Conservation (phyloP, 2,113 vertebrate genomes). For the Lipophrys pholis region DNA sequence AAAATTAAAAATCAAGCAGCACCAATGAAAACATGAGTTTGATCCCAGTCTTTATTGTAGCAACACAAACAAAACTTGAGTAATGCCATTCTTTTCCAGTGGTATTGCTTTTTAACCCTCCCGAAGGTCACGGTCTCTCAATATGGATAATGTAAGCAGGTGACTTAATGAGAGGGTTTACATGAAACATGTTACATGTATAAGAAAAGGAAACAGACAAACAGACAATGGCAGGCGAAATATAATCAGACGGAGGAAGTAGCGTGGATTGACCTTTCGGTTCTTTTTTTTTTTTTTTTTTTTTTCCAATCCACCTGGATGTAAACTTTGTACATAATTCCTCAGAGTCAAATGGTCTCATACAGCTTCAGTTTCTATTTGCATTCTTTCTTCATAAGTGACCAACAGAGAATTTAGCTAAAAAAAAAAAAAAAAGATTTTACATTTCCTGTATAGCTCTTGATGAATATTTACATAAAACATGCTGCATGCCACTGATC, state of each 20-base stretch:
- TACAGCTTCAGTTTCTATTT: slow-evolving; percentile 28
- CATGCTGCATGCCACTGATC: slow-evolving; percentile 5
- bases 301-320: slow-evolving; percentile 19
- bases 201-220: slow-evolving; percentile 56
- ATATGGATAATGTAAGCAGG: slow-evolving; percentile 41
- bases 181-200: slow-evolving; percentile 54
- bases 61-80: slow-evolving; percentile 46
- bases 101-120: slow-evolving; percentile 42
- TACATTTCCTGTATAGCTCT: slow-evolving; percentile 25
- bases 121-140: slow-evolving; percentile 22
- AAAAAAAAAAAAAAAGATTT: neutral
- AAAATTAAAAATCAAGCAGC: slow-evolving; percentile 24
- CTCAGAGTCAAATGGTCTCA: slow-evolving; percentile 30
- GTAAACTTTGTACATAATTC: slow-evolving; percentile 34
- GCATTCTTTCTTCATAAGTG: slow-evolving; percentile 30
- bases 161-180: slow-evolving; percentile 65
- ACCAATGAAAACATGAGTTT: slow-evolving; percentile 65
- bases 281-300: slow-evolving; percentile 6
- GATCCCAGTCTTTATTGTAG: slow-evolving; percentile 78
- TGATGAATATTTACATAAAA: slow-evolving; percentile 49
- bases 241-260: slow-evolving; percentile 36
- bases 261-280: slow-evolving; percentile 13
- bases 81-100: slow-evolving; percentile 27
- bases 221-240: slow-evolving; percentile 49
- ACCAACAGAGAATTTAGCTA: slow-evolving; percentile 17